A percentile compares a stretch with the other conserved stretches of the same genome.
Conservation (phyloP, 2,888 invertebrate species). For the Zeuzera pyrina region DNA sequence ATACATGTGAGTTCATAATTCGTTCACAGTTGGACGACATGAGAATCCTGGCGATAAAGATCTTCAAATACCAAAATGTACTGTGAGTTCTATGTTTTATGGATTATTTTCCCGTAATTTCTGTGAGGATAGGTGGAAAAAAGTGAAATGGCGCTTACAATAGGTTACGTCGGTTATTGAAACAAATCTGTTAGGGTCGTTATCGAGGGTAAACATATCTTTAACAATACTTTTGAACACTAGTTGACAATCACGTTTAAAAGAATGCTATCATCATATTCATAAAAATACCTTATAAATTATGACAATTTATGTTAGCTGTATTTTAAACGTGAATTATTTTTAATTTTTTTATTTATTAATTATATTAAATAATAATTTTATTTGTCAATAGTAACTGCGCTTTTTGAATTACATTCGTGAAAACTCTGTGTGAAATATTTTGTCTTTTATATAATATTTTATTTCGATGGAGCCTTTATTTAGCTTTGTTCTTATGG, state of each 20-base stretch:
- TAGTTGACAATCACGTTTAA: conserved; percentile 1
- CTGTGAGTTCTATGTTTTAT: conserved; percentile 11
- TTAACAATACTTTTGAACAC: conserved; percentile 21
- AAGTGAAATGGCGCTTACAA: conserved; percentile 54
- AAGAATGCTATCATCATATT: conserved; percentile 6
- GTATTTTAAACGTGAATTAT: too few relatives aligned
- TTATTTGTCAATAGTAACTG: too few relatives aligned
- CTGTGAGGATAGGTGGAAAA: conserved; percentile 26
- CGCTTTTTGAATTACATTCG: too few relatives aligned
- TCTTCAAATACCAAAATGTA: conserved; percentile 23
- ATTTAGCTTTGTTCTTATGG: too few relatives aligned
- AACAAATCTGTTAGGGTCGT: conserved; percentile 48
- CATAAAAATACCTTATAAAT: too few relatives aligned
- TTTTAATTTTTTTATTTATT: too few relatives aligned
- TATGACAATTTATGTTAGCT: too few relatives aligned
- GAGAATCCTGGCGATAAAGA: conserved; percentile 41
- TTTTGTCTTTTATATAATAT: too few relatives aligned
- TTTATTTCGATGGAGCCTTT: too few relatives aligned
- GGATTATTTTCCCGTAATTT: conserved; percentile 14
- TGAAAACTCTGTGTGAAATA: too few relatives aligned
- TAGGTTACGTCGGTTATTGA: conserved; percentile 41
- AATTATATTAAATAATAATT: too few relatives aligned
- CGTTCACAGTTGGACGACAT: conserved; percentile 37
- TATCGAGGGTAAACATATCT: conserved; percentile 33
- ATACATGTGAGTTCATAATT: conserved; percentile 54